A percentile compares a stretch with the other conserved stretches of the same genome.
Conservation (phyloP, 2,113 vertebrate species). For the Chaenocephalus aceratus region DNA sequence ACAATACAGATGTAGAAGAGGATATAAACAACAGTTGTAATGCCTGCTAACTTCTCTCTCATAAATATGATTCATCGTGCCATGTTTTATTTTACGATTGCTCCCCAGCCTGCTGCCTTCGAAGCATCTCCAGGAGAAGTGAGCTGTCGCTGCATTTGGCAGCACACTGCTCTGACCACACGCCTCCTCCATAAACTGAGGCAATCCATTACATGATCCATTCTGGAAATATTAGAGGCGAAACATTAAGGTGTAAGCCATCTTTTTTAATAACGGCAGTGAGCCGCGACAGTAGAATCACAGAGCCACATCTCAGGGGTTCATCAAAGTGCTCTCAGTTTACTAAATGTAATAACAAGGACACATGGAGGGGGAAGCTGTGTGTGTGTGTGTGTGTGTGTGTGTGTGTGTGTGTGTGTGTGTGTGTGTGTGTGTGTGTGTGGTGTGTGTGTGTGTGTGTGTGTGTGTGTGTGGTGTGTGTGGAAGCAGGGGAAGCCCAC, state of each 20-base stretch:
- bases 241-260: constrained; percentile 21
- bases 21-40: not conserved
- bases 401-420: constrained; percentile 22
- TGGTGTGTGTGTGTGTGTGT: constrained; percentile 2
- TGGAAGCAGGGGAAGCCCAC: constrained; percentile 15
- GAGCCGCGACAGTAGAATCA: not conserved
- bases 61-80: constrained; percentile 38
- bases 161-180: constrained; percentile 27
- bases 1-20: not conserved
- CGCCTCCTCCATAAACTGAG: constrained; percentile 14
- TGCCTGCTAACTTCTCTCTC: constrained; percentile 4
- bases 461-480: constrained; percentile 13
- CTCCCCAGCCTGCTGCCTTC: constrained; percentile 19
- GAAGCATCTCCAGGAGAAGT: constrained; percentile 19
- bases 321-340: constrained; percentile 37
- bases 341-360: constrained; percentile 51
- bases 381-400: not conserved
- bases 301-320: not conserved
- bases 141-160: constrained; percentile 30
- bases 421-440: constrained; percentile 20
- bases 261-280: constrained; percentile 12
- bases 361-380: not conserved
- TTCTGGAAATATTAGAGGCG: constrained; percentile 39
- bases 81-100: constrained; percentile 17
- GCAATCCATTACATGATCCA: constrained; percentile 21